Percentiles rank a stretch among this genome's conserved stretches.
phyloP scores from a whole-genome alignment of 1,140 invertebrate genomes.

The Formica exsecta region DNA sequence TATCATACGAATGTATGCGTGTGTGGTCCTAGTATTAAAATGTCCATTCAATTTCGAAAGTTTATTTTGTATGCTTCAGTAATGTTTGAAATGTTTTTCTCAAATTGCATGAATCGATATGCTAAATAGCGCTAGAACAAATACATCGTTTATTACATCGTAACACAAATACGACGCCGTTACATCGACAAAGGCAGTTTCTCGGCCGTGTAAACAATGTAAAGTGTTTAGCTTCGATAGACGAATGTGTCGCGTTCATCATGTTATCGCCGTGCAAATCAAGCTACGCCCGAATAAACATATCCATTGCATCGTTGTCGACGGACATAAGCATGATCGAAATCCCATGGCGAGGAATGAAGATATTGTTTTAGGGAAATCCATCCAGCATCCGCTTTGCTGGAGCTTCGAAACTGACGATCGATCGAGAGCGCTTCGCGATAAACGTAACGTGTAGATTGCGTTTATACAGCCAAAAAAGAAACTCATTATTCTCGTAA shows the following conservation, averaged over 20 bases:
- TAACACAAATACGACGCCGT: slow-evolving; percentile 28
- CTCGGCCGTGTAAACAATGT: slow-evolving; percentile 8
- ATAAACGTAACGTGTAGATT: background rate
- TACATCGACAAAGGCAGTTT: slow-evolving; percentile 33
- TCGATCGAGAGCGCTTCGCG: slow-evolving; percentile 40
- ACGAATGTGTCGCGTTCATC: slow-evolving; percentile 29
- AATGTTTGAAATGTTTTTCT: background rate
- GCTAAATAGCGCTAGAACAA: slow-evolving; percentile 37
- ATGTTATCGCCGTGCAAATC: slow-evolving; percentile 76
- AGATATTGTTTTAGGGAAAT: slow-evolving; percentile 52
- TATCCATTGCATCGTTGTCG: slow-evolving; percentile 74
- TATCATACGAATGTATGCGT: background rate
- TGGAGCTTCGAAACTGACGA: background rate
- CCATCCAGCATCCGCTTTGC: slow-evolving; percentile 9
- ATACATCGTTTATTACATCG: slow-evolving; percentile 14
- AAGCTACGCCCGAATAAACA: slow-evolving; percentile 76
- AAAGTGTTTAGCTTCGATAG: slow-evolving; percentile 34
- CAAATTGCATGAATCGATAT: slow-evolving; percentile 30
- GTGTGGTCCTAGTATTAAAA: background rate
- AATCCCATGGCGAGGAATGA: slow-evolving; percentile 53
- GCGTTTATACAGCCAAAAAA: background rate
- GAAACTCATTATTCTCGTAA: background rate
- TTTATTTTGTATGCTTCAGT: background rate
- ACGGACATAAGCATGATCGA: slow-evolving; percentile 67
- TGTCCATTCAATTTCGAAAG: background rate